These are phyloP conservation scores for Polydrusus cervinus DNA, from an alignment of 2,888 invertebrate genomes.

Conservation along the genomic window DNA sequence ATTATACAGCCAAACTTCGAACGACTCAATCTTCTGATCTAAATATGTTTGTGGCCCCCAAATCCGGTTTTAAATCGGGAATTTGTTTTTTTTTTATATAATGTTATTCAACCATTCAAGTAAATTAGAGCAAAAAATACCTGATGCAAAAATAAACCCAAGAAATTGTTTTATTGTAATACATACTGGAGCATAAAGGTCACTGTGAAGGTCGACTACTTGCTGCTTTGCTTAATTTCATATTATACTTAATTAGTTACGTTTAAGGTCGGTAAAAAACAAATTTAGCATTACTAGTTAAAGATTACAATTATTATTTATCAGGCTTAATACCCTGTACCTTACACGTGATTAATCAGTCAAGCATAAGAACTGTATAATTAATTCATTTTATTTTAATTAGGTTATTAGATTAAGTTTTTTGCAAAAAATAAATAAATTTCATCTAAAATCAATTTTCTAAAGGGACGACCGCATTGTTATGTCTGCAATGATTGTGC, in stretches of 20 bases:
- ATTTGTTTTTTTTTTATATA: neutral
- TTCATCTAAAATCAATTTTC: too few relatives aligned
- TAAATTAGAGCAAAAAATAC: conserved; percentile 7
- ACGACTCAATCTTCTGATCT: conserved; percentile 5
- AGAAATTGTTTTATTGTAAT: conserved; percentile 5
- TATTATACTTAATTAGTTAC: neutral
- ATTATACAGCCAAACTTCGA: neutral
- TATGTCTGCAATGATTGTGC: too few relatives aligned
- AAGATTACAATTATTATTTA: neutral
- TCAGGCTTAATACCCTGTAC: neutral
- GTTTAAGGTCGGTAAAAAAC: neutral
- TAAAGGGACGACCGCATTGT: too few relatives aligned
- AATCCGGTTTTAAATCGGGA: neutral
- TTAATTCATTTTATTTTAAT: conserved; percentile 4
- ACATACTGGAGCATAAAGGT: conserved; percentile 16
- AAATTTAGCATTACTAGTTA: neutral
- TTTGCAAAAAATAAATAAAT: neutral
- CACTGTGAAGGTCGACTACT: conserved; percentile 37
- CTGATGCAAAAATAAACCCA: conserved; percentile 7
- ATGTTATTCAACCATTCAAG: neutral
- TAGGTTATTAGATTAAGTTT: conserved; percentile 2
- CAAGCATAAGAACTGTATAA: neutral
- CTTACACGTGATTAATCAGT: conserved; percentile 4
- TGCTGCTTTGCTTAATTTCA: conserved; percentile 26
- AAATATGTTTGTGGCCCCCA: neutral